These are phyloP conservation scores for Phataginus tetradactyla DNA, from an alignment of 2,797 vertebrate species.

Conservation along the genomic window DNA sequence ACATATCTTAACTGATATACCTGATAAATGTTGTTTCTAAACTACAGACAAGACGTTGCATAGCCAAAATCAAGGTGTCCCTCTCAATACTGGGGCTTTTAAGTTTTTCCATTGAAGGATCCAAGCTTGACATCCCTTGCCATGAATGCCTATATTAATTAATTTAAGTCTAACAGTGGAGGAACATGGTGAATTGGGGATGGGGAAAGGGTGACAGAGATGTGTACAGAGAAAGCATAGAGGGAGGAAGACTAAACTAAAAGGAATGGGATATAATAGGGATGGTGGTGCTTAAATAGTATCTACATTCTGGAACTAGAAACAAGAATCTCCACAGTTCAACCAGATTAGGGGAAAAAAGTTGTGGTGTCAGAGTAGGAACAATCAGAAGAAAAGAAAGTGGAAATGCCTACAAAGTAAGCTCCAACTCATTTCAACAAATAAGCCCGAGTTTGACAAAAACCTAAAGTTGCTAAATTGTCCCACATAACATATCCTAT, in stretches of 20 bases:
- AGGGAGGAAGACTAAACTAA: not conserved
- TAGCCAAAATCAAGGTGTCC: not conserved
- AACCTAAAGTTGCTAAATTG: slow-evolving; percentile 58
- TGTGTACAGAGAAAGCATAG: not conserved
- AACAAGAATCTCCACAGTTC: not conserved
- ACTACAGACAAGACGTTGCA: not conserved
- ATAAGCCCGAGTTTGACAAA: slow-evolving; percentile 58
- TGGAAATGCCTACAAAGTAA: not conserved
- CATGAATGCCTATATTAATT: not conserved
- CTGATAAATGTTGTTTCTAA: not conserved
- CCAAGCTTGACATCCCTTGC: not conserved
- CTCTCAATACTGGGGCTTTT: not conserved
- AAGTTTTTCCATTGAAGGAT: not conserved
- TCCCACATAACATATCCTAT: slow-evolving; percentile 60
- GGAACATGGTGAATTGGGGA: no score
- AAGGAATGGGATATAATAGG: not conserved
- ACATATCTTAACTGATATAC: not conserved
- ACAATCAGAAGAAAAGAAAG: not conserved
- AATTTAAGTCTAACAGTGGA: not conserved
- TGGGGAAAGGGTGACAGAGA: not conserved
- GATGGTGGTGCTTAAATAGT: not conserved
- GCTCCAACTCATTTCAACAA: not conserved
- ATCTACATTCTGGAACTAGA: slow-evolving; percentile 3
- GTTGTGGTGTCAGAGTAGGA: not conserved
- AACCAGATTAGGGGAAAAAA: not conserved